phyloP scores from a whole-genome alignment of 1,140 invertebrate species.

The Chionoecetes opilio region DNA sequence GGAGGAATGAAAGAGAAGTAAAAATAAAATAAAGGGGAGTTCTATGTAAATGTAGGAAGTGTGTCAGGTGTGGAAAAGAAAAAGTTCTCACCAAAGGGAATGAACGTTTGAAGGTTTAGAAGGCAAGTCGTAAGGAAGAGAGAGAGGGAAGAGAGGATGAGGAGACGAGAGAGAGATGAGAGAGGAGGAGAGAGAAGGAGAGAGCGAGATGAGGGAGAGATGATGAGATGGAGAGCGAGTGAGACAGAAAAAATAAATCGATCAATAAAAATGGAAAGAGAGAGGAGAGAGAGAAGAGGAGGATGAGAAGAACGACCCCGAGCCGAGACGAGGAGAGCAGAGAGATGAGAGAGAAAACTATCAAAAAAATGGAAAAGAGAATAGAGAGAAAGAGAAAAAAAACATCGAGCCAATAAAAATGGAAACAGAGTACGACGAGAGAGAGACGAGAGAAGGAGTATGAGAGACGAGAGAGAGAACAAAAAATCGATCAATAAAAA shows the following conservation, averaged over 20 bases:
- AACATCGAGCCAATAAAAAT: too few relatives aligned
- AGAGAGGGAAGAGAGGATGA: not conserved
- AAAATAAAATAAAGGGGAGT: not conserved
- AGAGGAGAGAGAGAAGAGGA: not conserved
- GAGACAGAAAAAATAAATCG: not conserved
- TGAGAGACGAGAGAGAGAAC: too few relatives aligned
- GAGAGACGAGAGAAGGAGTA: too few relatives aligned
- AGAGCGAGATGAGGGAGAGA: slow-evolving; percentile 14
- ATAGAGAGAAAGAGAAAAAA: not conserved
- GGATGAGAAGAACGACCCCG: not conserved
- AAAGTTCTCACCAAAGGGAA: slow-evolving; percentile 13
- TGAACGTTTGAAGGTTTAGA: not conserved
- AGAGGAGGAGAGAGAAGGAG: not conserved
- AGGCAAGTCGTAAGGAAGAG: not conserved
- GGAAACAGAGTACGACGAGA: too few relatives aligned
- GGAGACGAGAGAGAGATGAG: not conserved
- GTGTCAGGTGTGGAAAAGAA: not conserved
- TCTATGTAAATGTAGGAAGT: not conserved
- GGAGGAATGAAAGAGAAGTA: not conserved
- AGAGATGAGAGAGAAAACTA: not conserved
- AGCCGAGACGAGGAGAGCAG: not conserved
- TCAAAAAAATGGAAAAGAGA: too few relatives aligned
- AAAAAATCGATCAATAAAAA: too few relatives aligned
- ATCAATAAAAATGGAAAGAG: too few relatives aligned
- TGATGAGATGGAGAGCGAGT: not conserved